Percentiles rank a stretch among this genome's conserved stretches.
phyloP scores from a whole-genome alignment of 1,140 invertebrate genomes.

The Zaprionus ghesquierei region DNA sequence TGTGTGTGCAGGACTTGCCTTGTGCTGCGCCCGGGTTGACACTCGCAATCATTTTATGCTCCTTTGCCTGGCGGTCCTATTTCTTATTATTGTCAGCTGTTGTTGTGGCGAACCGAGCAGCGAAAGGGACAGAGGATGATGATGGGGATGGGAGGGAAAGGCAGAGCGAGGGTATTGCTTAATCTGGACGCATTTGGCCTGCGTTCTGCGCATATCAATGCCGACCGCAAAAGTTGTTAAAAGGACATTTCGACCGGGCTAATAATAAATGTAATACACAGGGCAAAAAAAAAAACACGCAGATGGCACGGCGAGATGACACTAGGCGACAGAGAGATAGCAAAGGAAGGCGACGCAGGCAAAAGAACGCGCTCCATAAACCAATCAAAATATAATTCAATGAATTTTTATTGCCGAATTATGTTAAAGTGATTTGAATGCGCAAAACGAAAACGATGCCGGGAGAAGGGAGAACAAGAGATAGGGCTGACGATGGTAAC shows the following conservation, averaged over 20 bases:
- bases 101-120: neutral
- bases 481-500: neutral
- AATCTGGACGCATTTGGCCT: constrained; percentile 46
- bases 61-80: constrained; percentile 3
- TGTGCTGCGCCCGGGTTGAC: neutral
- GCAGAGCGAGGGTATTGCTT: constrained; percentile 21
- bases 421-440: constrained; percentile 77
- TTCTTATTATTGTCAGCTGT: constrained; percentile 35
- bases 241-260: constrained; percentile 53
- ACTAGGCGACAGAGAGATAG: neutral
- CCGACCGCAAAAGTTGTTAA: constrained; percentile 38
- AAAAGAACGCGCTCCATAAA: constrained; percentile 45
- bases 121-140: neutral
- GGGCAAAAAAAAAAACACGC: constrained; percentile 10
- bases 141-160: neutral
- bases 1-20: neutral
- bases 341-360: too few relatives aligned
- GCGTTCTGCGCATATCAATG: constrained; percentile 63
- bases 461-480: too few relatives aligned
- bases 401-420: constrained; percentile 77
- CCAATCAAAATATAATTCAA: constrained; percentile 76
- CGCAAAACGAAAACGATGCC: constrained; percentile 44
- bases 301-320: neutral
- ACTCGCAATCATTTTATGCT: constrained; percentile 21
- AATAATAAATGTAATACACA: constrained; percentile 60